Conservation (phyloP, 2,113 vertebrate species). For the Reinhardtius hippoglossoides region DNA sequence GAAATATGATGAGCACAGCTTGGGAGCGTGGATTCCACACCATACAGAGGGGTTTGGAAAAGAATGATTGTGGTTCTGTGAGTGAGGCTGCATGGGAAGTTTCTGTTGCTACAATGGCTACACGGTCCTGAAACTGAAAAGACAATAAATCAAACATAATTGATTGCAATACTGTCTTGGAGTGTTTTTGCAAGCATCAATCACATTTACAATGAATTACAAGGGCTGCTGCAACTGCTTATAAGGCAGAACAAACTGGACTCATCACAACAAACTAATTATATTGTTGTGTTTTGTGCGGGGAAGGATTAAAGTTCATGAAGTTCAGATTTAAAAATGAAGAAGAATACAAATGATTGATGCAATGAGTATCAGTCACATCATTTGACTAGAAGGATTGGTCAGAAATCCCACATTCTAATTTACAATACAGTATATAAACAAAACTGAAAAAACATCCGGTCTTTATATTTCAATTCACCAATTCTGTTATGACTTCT, state of each 20-base stretch:
- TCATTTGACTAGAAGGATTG: background rate
- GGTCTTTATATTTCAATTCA: no score
- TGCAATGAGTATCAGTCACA: slow-evolving; percentile 1
- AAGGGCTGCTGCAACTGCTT: slow-evolving; percentile 64
- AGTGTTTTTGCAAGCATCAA: slow-evolving; percentile 71
- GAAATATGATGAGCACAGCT: slow-evolving; percentile 71
- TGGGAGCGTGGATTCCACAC: slow-evolving; percentile 42
- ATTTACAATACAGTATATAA: no score
- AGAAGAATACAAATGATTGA: background rate
- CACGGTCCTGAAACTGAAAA: slow-evolving; percentile 48
- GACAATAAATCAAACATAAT: slow-evolving; percentile 77
- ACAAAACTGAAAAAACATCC: no score
- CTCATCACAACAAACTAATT: slow-evolving; percentile 49
- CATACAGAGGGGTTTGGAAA: background rate
- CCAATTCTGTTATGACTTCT: no score
- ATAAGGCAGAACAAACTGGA: slow-evolving; percentile 52
- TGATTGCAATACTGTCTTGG: slow-evolving; percentile 71
- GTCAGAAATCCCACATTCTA: no score
- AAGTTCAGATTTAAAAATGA: slow-evolving; percentile 28
- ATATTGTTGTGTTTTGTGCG: slow-evolving; percentile 22
- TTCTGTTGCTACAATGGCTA: slow-evolving; percentile 53
- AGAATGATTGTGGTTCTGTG: slow-evolving; percentile 41
- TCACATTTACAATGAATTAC: slow-evolving; percentile 77
- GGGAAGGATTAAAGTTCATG: slow-evolving; percentile 36
- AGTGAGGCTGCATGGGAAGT: slow-evolving; percentile 45